A percentile compares a stretch with the other conserved stretches of the same genome.
Conservation (phyloP, 2,797 vertebrate species). For the Poeciliopsis infans region DNA sequence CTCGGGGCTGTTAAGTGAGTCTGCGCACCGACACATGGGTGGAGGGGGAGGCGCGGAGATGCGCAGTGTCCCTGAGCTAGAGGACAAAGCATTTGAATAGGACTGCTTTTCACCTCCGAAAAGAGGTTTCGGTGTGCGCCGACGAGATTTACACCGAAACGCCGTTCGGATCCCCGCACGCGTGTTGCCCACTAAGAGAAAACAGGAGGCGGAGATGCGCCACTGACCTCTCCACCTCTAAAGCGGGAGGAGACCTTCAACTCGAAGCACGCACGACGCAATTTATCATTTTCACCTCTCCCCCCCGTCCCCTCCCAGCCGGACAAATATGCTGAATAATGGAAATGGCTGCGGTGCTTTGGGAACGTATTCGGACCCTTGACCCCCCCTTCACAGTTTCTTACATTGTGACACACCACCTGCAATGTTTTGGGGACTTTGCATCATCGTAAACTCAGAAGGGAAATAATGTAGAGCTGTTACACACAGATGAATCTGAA, state of each 20-base stretch:
- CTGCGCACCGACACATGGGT: conserved; percentile 58
- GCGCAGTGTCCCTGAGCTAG: conserved; percentile 81
- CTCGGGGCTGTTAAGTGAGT: conserved; percentile 65
- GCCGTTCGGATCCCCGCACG: conserved; percentile 41
- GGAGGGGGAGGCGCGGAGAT: conserved; percentile 54
- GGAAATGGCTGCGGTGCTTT: not conserved
- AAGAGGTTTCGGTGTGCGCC: conserved; percentile 31
- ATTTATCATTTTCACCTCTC: conserved; percentile 8
- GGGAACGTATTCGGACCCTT: not conserved
- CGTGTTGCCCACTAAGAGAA: conserved; percentile 28
- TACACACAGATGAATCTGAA: not conserved
- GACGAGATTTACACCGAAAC: conserved; percentile 56
- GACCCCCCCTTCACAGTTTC: not conserved
- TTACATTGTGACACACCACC: not conserved
- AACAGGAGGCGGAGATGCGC: conserved; percentile 17
- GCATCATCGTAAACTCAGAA: not conserved
- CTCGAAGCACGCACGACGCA: conserved; percentile 17
- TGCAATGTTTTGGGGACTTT: not conserved
- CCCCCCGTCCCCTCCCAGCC: not conserved
- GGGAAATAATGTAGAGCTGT: not conserved
- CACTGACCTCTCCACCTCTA: conserved; percentile 50
- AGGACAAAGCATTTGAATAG: conserved; percentile 78
- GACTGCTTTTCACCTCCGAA: conserved; percentile 41
- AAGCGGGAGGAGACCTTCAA: conserved; percentile 9
- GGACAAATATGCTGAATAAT: conserved; percentile 23